These are phyloP conservation scores for Troglohyphantes excavatus DNA, from an alignment of 2,888 invertebrate genomes.

Conservation along the genomic window DNA sequence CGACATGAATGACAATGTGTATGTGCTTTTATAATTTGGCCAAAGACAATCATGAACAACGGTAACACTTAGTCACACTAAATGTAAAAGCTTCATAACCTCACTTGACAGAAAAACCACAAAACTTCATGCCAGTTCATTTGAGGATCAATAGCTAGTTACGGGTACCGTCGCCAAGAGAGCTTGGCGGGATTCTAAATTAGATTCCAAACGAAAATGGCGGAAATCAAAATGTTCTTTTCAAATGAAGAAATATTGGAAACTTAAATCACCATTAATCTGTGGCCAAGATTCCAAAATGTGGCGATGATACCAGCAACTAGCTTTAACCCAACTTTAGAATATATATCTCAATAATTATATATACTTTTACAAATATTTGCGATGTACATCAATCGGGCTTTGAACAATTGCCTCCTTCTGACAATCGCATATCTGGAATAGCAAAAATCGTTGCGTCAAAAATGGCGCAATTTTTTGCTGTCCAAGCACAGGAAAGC, in stretches of 20 bases:
- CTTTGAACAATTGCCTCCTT: background rate
- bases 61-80: slow-evolving; percentile 75
- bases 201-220: too few species aligned
- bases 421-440: background rate
- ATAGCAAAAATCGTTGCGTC: background rate
- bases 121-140: background rate
- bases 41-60: slow-evolving; percentile 74
- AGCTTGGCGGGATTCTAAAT: too few species aligned
- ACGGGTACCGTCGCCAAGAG: too few species aligned
- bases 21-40: slow-evolving; percentile 74
- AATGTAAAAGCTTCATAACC: slow-evolving; percentile 70
- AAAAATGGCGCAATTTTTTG: background rate
- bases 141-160: too few species aligned
- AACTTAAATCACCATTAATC: too few species aligned
- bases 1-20: slow-evolving; percentile 75
- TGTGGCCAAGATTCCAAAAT: too few species aligned
- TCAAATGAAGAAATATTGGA: too few species aligned
- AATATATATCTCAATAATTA: slow-evolving; percentile 7
- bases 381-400: background rate
- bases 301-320: too few species aligned
- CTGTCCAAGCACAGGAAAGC: background rate
- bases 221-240: too few species aligned
- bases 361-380: background rate
- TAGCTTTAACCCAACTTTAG: background rate
- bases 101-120: slow-evolving; percentile 16